Evolutionary conservation across 1,140 invertebrate species (phyloP).

Genomic region (Brachionus manjavacas): DNA sequence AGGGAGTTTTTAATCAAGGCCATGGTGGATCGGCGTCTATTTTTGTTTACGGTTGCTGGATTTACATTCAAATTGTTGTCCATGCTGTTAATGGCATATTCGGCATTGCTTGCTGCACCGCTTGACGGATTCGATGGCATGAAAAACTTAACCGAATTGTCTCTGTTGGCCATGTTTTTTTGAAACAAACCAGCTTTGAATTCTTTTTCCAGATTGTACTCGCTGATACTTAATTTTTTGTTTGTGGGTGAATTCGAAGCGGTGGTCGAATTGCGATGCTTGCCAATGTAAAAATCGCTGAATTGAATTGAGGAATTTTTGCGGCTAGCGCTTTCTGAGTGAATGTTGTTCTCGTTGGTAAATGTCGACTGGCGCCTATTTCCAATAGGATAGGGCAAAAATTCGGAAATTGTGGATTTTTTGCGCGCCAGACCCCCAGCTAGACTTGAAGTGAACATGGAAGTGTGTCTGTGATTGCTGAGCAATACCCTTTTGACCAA

Average conservation of each 20-base stretch:
- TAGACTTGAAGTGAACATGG: not conserved
- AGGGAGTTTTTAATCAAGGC: constrained; percentile 19
- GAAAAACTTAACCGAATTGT: constrained; percentile 27
- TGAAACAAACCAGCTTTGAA: not conserved
- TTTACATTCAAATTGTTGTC: not conserved
- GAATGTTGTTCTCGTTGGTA: not conserved
- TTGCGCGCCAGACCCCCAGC: not conserved
- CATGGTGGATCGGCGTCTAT: constrained; percentile 24
- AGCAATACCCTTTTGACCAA: not conserved
- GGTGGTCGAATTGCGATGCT: not conserved
- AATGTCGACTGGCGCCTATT: constrained; percentile 30
- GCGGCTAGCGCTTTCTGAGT: not conserved
- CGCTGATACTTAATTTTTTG: constrained; percentile 21
- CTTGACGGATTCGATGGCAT: constrained; percentile 20
- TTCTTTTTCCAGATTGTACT: constrained; percentile 21
- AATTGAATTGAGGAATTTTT: constrained; percentile 25
- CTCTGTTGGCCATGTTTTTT: not conserved
- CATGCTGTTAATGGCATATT: not conserved
- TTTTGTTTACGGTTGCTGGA: not conserved
- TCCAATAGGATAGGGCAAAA: constrained; percentile 8
- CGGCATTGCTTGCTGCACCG: not conserved
- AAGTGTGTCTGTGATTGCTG: constrained; percentile 30
- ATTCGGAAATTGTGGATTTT: constrained; percentile 40
- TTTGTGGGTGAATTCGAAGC: not conserved
- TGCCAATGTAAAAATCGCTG: not conserved